A percentile compares a stretch with the other conserved stretches of the same genome.
Conservation (phyloP, 2,888 invertebrate species). For the Parnassius orleans region DNA sequence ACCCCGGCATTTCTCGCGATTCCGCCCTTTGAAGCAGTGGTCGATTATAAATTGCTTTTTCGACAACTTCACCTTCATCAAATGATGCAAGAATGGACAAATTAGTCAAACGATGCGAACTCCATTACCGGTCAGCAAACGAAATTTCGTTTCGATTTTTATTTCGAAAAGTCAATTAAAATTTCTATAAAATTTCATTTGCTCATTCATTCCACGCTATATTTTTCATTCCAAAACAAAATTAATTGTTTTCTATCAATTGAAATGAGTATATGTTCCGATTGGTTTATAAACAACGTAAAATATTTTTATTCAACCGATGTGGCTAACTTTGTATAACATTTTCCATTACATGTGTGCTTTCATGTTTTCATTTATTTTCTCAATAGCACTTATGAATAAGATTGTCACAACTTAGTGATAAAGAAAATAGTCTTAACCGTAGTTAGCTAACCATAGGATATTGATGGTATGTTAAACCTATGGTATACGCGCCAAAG, state of each 20-base stretch:
- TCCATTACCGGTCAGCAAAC: constrained; percentile 27
- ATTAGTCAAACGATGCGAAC: constrained; percentile 29
- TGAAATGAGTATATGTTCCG: constrained; percentile 3
- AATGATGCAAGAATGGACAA: constrained; percentile 36
- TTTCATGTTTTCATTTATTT: too few species aligned
- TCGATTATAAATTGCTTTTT: constrained; percentile 73
- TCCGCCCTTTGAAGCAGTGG: constrained; percentile 64
- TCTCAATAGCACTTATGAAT: too few species aligned
- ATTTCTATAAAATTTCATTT: constrained; percentile 23
- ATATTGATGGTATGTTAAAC: too few species aligned
- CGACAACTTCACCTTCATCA: constrained; percentile 46
- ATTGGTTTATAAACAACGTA: constrained; percentile 2
- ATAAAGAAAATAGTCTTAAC: too few species aligned
- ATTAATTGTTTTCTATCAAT: constrained; percentile 20
- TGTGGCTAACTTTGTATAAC: too few species aligned
- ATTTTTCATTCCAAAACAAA: constrained; percentile 17
- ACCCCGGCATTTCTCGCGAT: constrained; percentile 54
- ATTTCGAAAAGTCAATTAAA: constrained; percentile 25
- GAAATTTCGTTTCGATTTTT: constrained; percentile 22
- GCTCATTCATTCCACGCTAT: constrained; percentile 5
- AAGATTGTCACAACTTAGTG: too few species aligned
- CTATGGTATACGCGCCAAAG: too few species aligned
- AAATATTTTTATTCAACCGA: too few species aligned
- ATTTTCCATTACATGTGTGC: too few species aligned
- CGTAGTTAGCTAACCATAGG: too few species aligned